phyloP scores from a whole-genome alignment of 2,113 vertebrate species.

The Origma solitaria region DNA sequence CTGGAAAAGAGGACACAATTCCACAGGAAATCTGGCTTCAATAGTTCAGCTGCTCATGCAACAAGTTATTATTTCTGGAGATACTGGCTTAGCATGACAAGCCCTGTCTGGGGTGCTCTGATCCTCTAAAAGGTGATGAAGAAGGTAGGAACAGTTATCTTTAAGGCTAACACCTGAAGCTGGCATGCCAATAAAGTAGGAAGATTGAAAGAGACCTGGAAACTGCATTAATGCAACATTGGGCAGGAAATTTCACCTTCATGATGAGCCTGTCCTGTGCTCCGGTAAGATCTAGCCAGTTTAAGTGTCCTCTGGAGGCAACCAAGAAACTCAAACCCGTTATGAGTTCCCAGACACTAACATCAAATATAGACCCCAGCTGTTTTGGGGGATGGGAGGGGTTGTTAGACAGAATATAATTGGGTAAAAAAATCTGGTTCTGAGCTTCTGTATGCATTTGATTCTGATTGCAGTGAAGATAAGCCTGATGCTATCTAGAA shows the following conservation, averaged over 20 bases:
- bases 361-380: not conserved
- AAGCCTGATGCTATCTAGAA: not conserved
- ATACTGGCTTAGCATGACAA: not conserved
- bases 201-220: not conserved
- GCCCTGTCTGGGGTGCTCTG: not conserved
- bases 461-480: not conserved
- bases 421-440: not conserved
- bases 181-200: not conserved
- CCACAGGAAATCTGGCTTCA: slow-evolving; percentile 47
- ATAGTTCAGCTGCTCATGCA: slow-evolving; percentile 5
- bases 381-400: not conserved
- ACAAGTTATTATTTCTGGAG: slow-evolving; percentile 39
- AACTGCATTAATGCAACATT: not conserved
- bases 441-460: not conserved
- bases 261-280: not conserved
- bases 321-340: not conserved
- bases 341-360: not conserved
- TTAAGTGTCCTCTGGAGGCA: not conserved
- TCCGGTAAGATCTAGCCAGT: not conserved
- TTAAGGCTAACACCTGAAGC: not conserved
- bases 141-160: not conserved
- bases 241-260: not conserved
- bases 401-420: not conserved
- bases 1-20: slow-evolving; percentile 51
- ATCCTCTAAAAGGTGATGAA: slow-evolving; percentile 2